A percentile compares a stretch with the other conserved stretches of the same genome.
These are phyloP conservation scores for Dallia pectoralis DNA, from an alignment of 2,797 vertebrate genomes.

Conservation along the genomic window DNA sequence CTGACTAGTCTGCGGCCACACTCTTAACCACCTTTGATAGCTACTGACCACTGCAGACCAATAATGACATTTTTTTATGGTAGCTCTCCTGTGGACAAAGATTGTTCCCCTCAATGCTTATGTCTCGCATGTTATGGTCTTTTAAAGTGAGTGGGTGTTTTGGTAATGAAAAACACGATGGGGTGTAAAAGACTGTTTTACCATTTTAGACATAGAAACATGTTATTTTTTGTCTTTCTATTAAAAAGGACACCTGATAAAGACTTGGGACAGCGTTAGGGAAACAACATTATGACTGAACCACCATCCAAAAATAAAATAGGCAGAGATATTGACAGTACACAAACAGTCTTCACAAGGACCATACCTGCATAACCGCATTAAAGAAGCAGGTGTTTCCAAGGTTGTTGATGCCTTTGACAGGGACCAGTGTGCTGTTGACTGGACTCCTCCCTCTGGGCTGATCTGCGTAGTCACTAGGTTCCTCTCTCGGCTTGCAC, in stretches of 20 bases:
- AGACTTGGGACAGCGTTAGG: too few species aligned
- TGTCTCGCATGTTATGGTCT: not conserved
- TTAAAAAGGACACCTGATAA: too few species aligned
- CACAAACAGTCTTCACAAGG: not conserved
- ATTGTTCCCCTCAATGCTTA: too few species aligned
- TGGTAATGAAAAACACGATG: not conserved
- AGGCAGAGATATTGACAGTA: not conserved
- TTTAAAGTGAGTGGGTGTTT: not conserved
- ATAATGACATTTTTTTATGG: too few species aligned
- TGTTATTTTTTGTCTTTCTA: not conserved
- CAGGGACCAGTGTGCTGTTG: constrained; percentile 77
- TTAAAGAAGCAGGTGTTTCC: constrained; percentile 99
- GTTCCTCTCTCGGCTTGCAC: constrained; percentile 83
- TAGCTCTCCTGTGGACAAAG: too few species aligned
- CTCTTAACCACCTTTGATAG: too few species aligned
- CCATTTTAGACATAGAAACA: not conserved
- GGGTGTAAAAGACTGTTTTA: not conserved
- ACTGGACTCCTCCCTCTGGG: constrained; percentile 75
- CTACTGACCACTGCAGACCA: too few species aligned
- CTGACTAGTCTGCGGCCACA: too few species aligned
- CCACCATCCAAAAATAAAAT: too few species aligned
- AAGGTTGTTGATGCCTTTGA: constrained; percentile 96
- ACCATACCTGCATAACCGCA: constrained; percentile 94
- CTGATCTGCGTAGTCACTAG: constrained; percentile 75
- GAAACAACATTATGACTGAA: too few species aligned